These are phyloP conservation scores for Callionymus lyra DNA, from an alignment of 2,113 vertebrate species.

Conservation along the genomic window DNA sequence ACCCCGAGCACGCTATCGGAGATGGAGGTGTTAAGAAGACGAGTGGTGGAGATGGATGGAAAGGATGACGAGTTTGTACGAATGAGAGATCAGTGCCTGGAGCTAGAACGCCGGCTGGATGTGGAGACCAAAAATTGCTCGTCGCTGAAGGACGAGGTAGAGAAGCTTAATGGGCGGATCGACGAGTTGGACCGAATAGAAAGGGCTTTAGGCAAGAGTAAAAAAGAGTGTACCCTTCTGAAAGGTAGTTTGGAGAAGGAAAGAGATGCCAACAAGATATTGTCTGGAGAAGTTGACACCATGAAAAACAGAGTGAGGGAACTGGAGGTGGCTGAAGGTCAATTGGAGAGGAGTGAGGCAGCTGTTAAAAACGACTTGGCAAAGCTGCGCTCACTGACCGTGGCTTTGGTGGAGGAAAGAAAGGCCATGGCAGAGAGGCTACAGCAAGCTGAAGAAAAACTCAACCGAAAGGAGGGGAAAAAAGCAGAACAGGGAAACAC, in stretches of 20 bases:
- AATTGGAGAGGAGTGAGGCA: slow-evolving; percentile 81
- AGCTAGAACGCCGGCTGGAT: slow-evolving; percentile 81
- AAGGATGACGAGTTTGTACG: slow-evolving; percentile 93
- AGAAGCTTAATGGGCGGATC: slow-evolving; percentile 83
- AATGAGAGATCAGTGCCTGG: slow-evolving; percentile 87
- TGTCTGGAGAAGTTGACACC: slow-evolving; percentile 78
- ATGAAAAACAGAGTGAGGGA: slow-evolving; percentile 81
- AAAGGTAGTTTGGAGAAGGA: slow-evolving; percentile 86
- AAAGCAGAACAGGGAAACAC: slow-evolving; percentile 83
- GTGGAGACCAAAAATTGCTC: slow-evolving; percentile 75
- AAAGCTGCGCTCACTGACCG: slow-evolving; percentile 87
- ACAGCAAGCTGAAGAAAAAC: slow-evolving; percentile 81
- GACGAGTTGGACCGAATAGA: slow-evolving; percentile 87
- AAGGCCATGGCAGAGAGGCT: slow-evolving; percentile 87
- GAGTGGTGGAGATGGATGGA: slow-evolving; percentile 89
- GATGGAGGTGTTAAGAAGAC: slow-evolving; percentile 83
- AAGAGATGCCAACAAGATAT: slow-evolving; percentile 72
- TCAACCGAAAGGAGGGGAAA: slow-evolving; percentile 69
- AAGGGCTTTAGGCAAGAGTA: slow-evolving; percentile 84
- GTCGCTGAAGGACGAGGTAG: slow-evolving; percentile 81
- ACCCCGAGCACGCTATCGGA: slow-evolving; percentile 74
- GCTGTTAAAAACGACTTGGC: slow-evolving; percentile 84
- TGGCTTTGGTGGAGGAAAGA: slow-evolving; percentile 88
- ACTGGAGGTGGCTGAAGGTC: slow-evolving; percentile 75
- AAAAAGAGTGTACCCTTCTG: slow-evolving; percentile 81